Evolutionary conservation across 2,888 invertebrate genomes (phyloP), one percentile per base, ranked within the genome.

Genomic region (Euphydryas editha): DNA sequence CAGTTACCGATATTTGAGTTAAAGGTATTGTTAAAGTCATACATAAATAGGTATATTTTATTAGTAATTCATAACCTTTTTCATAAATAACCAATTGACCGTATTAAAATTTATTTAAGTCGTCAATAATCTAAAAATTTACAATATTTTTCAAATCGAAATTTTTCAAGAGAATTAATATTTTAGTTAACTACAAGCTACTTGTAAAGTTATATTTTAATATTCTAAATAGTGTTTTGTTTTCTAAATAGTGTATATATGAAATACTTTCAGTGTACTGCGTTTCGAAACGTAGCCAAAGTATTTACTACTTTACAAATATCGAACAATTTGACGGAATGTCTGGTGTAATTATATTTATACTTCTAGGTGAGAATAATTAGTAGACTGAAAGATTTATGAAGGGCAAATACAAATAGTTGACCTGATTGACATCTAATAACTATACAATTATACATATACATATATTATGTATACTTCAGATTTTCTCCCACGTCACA

Each of bases 231-330:
- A 24, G 6, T 51, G 15, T 15, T 24, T 15, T 51, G 15, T 15
- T 24, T 24, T 3, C n/a, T 51, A 15, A 7, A 24, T 51, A 21
- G 24, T 51, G 15, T 51, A 51, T 15, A n/a, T n/a, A n/a, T 51
- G 24, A 4, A 51, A 51, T 24, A 51, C 15, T 24, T 24, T 51
- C 49, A 24, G 7, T 15, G 21, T 24, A 51, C 21, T 51, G 49
- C 24, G 49, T 51, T 24, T 51, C 49, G 21, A 51, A 51, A 51
- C 24, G 49, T 51, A n/a, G 49, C 49, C 49, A 49, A 49, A 49
- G 49, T 20, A 20, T 49, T 49, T 39, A 39, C 39, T 39, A 15
- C 39, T 39, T 39, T 44, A 44, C 42, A 44, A 44, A 44, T 44
- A 44, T n/a, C n/a, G 6, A n/a, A 44, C n/a, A n/a, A 44, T 44